Percentiles rank a stretch among this genome's conserved stretches.
Evolutionary conservation across 1,140 invertebrate species (phyloP).

Genomic region (Lepidurus couesii): DNA sequence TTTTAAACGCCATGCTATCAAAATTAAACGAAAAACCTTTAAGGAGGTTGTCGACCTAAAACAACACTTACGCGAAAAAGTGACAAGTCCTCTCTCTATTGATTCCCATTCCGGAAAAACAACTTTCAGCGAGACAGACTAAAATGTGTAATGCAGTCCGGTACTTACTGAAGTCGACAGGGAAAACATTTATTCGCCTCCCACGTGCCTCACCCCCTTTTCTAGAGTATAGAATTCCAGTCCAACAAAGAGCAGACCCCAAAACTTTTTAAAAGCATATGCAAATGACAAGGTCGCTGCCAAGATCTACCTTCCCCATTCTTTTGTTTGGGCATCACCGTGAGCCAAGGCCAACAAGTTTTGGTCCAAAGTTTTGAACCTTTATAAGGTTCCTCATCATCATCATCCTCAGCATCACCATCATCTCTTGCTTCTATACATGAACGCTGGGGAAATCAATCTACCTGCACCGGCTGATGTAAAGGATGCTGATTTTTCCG

Average conservation of each 20-base stretch:
- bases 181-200: neutral
- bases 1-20: neutral
- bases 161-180: too few relatives aligned
- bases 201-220: slow-evolving; percentile 9
- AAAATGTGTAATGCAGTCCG: too few relatives aligned
- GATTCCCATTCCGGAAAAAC: neutral
- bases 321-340: slow-evolving; percentile 12
- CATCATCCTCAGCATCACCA: neutral
- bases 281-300: slow-evolving; percentile 13
- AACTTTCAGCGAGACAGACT: too few relatives aligned
- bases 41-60: slow-evolving; percentile 6
- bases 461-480: neutral
- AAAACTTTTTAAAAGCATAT: neutral
- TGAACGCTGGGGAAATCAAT: neutral
- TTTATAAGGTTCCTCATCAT: neutral
- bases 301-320: neutral
- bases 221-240: neutral
- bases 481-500: neutral
- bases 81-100: neutral
- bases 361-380: neutral
- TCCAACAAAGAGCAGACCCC: neutral
- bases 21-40: neutral
- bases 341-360: neutral
- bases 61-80: neutral
- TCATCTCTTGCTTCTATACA: neutral